phyloP scores from a whole-genome alignment of 2,888 invertebrate genomes.

The Diachrysia chrysitis region DNA sequence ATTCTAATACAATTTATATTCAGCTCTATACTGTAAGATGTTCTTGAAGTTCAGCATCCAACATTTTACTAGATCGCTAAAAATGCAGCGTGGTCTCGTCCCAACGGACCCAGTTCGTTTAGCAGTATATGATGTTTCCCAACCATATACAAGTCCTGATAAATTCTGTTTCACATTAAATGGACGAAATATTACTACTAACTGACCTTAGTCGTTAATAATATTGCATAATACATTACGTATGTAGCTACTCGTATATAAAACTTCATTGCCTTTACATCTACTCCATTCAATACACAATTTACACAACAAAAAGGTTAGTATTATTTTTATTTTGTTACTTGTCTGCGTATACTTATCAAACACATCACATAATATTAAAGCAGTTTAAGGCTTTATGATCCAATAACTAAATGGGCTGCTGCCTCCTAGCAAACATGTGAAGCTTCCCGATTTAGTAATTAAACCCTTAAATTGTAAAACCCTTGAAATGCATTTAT shows the following conservation, averaged over 20 bases:
- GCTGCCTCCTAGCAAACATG: too few relatives aligned
- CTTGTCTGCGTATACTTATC: too few relatives aligned
- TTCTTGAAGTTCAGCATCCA: constrained; percentile 1
- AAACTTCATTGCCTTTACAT: neutral
- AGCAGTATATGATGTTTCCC: neutral
- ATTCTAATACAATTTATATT: neutral
- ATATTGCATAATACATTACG: too few relatives aligned
- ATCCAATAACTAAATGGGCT: too few relatives aligned
- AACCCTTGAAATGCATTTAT: too few relatives aligned
- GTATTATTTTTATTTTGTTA: too few relatives aligned
- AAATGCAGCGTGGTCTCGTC: neutral
- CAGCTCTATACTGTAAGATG: neutral
- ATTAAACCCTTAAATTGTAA: too few relatives aligned
- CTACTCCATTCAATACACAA: too few relatives aligned
- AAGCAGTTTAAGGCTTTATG: too few relatives aligned
- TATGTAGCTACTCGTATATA: neutral
- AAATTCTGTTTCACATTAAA: constrained; percentile 1
- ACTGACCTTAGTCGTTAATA: neutral
- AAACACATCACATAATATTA: too few relatives aligned
- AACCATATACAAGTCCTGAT: neutral
- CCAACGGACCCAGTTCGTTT: neutral
- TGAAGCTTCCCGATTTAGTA: too few relatives aligned
- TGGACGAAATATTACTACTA: neutral
- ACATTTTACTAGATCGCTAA: neutral
- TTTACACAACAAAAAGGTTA: too few relatives aligned